A percentile compares a stretch with the other conserved stretches of the same genome.
Conservation (phyloP, 2,888 invertebrate species). For the Drepana falcataria region DNA sequence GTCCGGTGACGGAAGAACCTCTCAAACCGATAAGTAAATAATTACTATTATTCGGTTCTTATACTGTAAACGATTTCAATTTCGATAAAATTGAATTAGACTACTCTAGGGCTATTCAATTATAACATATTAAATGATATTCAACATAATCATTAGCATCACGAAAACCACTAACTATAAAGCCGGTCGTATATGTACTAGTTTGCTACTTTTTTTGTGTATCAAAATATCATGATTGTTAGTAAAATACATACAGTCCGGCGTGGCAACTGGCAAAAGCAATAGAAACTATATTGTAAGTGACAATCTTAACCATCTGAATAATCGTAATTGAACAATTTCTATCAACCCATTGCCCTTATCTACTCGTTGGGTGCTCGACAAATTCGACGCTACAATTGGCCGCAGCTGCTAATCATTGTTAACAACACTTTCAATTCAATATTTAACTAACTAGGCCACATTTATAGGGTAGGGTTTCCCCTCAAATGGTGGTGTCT, state of each 20-base stretch:
- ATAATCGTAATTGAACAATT: conserved; percentile 74
- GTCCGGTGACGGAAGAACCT: conserved; percentile 60
- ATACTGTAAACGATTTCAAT: no score
- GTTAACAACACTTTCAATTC: conserved; percentile 43
- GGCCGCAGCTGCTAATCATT: conserved; percentile 54
- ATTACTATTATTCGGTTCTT: background rate
- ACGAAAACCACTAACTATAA: no score
- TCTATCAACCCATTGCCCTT: conserved; percentile 72
- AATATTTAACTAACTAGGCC: conserved; percentile 31
- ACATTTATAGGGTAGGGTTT: conserved; percentile 9
- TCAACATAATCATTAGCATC: no score
- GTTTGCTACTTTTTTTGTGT: no score
- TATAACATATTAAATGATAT: no score
- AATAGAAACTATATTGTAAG: conserved; percentile 59
- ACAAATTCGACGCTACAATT: conserved; percentile 46
- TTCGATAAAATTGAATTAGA: no score
- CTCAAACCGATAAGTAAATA: conserved; percentile 59
- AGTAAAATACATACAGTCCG: background rate
- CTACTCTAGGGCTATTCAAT: no score
- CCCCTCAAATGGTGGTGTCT: no score
- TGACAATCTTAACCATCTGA: conserved; percentile 72
- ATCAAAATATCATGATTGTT: no score
- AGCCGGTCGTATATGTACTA: no score
- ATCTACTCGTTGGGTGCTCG: conserved; percentile 42
- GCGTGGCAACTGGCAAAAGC: conserved; percentile 39